These are phyloP conservation scores for Cheilosia vulpina DNA, from an alignment of 2,888 invertebrate species.

Conservation along the genomic window DNA sequence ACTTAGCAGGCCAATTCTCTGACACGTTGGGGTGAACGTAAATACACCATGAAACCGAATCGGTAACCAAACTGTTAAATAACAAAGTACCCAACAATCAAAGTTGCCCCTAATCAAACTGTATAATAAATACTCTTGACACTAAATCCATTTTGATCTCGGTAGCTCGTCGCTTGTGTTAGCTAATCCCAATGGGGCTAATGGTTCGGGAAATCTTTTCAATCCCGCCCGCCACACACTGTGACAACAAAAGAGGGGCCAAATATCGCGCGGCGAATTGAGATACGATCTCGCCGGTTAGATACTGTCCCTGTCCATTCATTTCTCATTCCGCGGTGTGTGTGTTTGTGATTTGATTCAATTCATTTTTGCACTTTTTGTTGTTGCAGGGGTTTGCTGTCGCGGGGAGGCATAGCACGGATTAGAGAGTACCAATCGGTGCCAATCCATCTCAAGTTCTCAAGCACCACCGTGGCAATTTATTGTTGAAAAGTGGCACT, in stretches of 20 bases:
- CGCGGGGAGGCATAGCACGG: not conserved
- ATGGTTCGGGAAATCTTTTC: constrained; percentile 1
- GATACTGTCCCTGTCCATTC: not conserved
- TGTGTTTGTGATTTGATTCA: not conserved
- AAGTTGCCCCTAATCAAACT: constrained; percentile 10
- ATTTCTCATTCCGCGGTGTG: not conserved
- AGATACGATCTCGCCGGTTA: not conserved
- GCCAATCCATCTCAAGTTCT: constrained; percentile 33
- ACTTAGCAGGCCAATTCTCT: not conserved
- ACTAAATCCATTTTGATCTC: constrained; percentile 21
- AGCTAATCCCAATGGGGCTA: not conserved
- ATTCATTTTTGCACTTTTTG: constrained; percentile 19
- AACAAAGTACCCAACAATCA: constrained; percentile 5
- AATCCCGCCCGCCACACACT: not conserved
- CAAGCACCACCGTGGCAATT: constrained; percentile 11
- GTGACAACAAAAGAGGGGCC: not conserved
- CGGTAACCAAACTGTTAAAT: constrained; percentile 16
- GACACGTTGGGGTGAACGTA: not conserved
- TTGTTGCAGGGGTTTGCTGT: not conserved
- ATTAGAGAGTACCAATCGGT: constrained; percentile 21
- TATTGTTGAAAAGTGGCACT: constrained; percentile 24
- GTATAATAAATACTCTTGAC: constrained; percentile 22
- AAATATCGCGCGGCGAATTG: constrained; percentile 5
- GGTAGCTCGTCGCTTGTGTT: not conserved
- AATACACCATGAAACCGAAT: not conserved